Conservation (phyloP, 2,888 invertebrate species). For the Drosophila robusta region DNA sequence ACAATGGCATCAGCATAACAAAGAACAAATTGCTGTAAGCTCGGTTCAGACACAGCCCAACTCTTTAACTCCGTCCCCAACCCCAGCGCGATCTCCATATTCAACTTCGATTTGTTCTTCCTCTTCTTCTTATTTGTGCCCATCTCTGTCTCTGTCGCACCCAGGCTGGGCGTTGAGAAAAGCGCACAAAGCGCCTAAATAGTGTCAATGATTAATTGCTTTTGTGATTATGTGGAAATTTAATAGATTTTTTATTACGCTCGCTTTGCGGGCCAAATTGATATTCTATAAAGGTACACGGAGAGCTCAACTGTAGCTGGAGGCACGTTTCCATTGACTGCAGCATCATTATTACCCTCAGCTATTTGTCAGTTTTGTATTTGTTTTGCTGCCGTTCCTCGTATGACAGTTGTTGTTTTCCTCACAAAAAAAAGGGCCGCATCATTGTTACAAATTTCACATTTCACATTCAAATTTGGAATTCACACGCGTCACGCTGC, state of each 20-base stretch:
- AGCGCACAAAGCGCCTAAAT: slow-evolving; percentile 59
- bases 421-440: slow-evolving; percentile 52
- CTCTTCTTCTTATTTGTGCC: not conserved
- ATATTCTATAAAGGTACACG: slow-evolving; percentile 76
- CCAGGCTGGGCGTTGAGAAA: slow-evolving; percentile 37
- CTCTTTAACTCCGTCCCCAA: not conserved
- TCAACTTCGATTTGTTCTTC: not conserved
- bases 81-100: slow-evolving; percentile 5
- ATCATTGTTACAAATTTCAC: slow-evolving; percentile 71
- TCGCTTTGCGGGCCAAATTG: slow-evolving; percentile 57
- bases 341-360: slow-evolving; percentile 75
- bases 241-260: slow-evolving; percentile 76
- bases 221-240: slow-evolving; percentile 78
- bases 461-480: slow-evolving; percentile 65
- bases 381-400: slow-evolving; percentile 18
- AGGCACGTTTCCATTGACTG: slow-evolving; percentile 58
- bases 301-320: slow-evolving; percentile 16
- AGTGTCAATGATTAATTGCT: slow-evolving; percentile 78
- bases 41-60: slow-evolving; percentile 26
- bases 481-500: slow-evolving; percentile 75
- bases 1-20: slow-evolving; percentile 78
- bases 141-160: not conserved
- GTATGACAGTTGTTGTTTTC: slow-evolving; percentile 27
- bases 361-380: slow-evolving; percentile 70
- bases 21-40: slow-evolving; percentile 72